Evolutionary conservation across 2,797 vertebrate genomes (phyloP), one percentile per base, ranked within the genome.

Genomic region (Heliangelus exortis): DNA sequence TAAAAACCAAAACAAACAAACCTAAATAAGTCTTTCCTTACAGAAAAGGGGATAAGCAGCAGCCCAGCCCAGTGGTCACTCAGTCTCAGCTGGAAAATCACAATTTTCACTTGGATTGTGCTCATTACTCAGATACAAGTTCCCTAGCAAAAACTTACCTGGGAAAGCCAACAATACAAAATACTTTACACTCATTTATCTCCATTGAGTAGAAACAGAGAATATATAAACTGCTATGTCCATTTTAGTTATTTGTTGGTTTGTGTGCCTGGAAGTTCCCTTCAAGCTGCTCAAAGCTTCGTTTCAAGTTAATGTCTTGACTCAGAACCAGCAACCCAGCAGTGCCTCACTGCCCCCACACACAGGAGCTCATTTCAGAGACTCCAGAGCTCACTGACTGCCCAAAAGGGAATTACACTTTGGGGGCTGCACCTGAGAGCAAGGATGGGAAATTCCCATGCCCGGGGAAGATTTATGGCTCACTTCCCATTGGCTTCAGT

Each of bases 61-160:
- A 59, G 9, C 11, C 57, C 21, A 67, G 62, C 29, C 28, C 53
- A 55, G 21, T 41, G 39, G 39, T 12, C 26, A 48, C 25, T 15
- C 48, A 74, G 16, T 36, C 31, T 47, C n/a, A 29, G 19, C 7
- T 90, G 51, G 71, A 83, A 25, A 53, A 65, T 33, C 28, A 58
- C 68, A 71, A 8, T 10, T 53, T 12, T 61, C 72, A 85, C 29
- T 33, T 43, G 68, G 91, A 92, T 77, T 94, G 68, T 55, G 59
- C 82, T 87, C 92, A 51, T 76, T 93, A 89, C 77, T 94, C 62
- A 73, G 57, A 80, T 88, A 71, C 29, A 84, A 93, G 77, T 91
- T 93, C 71, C 83, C 51, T 22, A 89, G 50, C 34, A 63, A 87
- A 89, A 34, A 12, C 34, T 94, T 58, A 65, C 21, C 22, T 45